A percentile compares a stretch with the other conserved stretches of the same genome.
Evolutionary conservation across 2,888 invertebrate species (phyloP).

Genomic region (Hyposoter dolosus): DNA sequence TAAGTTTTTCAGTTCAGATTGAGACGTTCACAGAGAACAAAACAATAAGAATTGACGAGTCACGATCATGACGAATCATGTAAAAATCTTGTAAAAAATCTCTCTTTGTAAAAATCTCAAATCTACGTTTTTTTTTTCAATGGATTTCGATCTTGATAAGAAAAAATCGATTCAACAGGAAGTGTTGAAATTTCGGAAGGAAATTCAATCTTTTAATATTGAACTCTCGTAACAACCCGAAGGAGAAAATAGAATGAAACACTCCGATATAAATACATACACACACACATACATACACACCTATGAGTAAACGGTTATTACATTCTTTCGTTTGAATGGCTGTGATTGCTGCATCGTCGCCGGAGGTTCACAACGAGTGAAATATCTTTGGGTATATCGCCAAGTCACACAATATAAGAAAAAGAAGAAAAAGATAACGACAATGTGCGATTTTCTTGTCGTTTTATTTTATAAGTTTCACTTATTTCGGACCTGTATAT

Average conservation of each 20-base stretch:
- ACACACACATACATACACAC: not conserved
- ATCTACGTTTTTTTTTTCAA: not conserved
- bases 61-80: not conserved
- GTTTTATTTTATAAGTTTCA: slow-evolving; percentile 60
- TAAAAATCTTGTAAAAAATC: not conserved
- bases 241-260: not conserved
- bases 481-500: slow-evolving; percentile 31
- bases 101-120: not conserved
- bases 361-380: slow-evolving; percentile 6
- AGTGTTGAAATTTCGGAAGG: not conserved
- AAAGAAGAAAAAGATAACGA: slow-evolving; percentile 8
- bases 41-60: not conserved
- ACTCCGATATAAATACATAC: not conserved
- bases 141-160: not conserved
- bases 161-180: not conserved
- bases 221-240: not conserved
- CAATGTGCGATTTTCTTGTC: slow-evolving; percentile 41
- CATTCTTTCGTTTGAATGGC: slow-evolving; percentile 8
- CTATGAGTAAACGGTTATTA: not conserved
- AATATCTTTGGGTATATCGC: slow-evolving; percentile 35
- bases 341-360: slow-evolving; percentile 21
- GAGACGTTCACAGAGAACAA: not conserved
- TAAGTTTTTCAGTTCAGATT: no score
- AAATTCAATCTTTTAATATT: slow-evolving; percentile 2
- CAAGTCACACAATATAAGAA: not conserved